Percentiles rank a stretch among this genome's conserved stretches.
phyloP scores from a whole-genome alignment of 2,888 invertebrate genomes.

The Petrolisthes cinctipes region DNA sequence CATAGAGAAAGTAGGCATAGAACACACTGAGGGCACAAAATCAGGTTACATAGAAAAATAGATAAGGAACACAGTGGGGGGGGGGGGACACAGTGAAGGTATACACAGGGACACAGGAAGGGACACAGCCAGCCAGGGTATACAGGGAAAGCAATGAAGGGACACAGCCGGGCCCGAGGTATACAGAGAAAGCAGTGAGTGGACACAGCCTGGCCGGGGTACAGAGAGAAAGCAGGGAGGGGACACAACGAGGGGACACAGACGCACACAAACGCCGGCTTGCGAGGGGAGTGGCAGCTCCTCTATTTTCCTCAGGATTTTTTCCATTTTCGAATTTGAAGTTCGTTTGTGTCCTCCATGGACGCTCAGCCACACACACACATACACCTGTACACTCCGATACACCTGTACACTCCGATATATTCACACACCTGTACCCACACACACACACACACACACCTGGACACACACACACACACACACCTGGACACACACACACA shows the following conservation, averaged over 20 bases:
- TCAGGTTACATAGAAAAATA: not conserved
- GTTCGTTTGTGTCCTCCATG: not conserved
- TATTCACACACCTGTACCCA: conserved; percentile 29
- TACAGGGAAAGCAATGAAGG: not conserved
- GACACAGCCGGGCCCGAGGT: not conserved
- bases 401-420: conserved; percentile 31
- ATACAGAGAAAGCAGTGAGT: not conserved
- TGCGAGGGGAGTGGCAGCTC: not conserved
- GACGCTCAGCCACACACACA: not conserved
- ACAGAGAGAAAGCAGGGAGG: not conserved
- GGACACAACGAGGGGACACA: not conserved
- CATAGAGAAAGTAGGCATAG: not conserved
- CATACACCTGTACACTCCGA: conserved; percentile 21
- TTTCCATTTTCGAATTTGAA: not conserved
- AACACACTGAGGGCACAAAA: not conserved
- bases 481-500: conserved; percentile 36
- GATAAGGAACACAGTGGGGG: not conserved
- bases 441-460: conserved; percentile 32
- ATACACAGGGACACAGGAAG: not conserved
- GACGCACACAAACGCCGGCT: not conserved
- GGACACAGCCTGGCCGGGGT: not conserved
- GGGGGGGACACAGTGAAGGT: not conserved
- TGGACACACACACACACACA: conserved; percentile 38
- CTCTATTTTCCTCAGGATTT: not conserved
- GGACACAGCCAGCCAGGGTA: not conserved